phyloP scores from a whole-genome alignment of 2,888 invertebrate genomes.

The Patella caerulea region DNA sequence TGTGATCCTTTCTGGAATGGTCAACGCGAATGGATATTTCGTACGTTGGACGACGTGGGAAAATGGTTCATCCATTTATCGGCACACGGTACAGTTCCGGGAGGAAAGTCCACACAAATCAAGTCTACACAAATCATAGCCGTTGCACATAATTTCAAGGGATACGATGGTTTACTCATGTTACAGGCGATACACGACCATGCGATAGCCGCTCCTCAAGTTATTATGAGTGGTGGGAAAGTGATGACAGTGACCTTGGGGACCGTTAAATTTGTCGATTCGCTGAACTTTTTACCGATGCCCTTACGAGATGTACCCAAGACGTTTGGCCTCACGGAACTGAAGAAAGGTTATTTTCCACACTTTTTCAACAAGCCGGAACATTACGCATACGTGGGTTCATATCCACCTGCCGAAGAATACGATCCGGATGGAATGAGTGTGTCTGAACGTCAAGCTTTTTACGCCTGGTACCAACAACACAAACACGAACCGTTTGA shows the following conservation, averaged over 20 bases:
- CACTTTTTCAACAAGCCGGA: background rate
- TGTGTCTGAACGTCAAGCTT: too few species aligned
- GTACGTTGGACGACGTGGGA: background rate
- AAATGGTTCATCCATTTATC: background rate
- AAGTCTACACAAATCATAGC: background rate
- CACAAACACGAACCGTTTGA: too few species aligned
- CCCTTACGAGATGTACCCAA: background rate
- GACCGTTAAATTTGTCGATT: background rate
- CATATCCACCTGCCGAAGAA: too few species aligned
- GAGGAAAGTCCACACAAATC: background rate
- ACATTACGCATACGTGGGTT: background rate
- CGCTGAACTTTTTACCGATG: background rate
- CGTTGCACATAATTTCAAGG: conserved; percentile 5
- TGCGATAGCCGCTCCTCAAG: background rate
- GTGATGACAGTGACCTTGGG: background rate
- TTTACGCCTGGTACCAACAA: too few species aligned
- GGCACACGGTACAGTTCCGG: background rate
- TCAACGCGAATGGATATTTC: background rate
- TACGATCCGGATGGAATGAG: too few species aligned
- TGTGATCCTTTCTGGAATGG: background rate
- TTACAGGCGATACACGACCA: background rate
- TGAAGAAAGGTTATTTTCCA: conserved; percentile 7
- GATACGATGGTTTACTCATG: background rate
- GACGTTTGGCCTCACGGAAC: conserved; percentile 1
- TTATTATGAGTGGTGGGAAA: background rate